Percentiles rank a stretch among this genome's conserved stretches.
phyloP scores from a whole-genome alignment of 2,113 vertebrate species.

The Myanophis thanlyinensis region DNA sequence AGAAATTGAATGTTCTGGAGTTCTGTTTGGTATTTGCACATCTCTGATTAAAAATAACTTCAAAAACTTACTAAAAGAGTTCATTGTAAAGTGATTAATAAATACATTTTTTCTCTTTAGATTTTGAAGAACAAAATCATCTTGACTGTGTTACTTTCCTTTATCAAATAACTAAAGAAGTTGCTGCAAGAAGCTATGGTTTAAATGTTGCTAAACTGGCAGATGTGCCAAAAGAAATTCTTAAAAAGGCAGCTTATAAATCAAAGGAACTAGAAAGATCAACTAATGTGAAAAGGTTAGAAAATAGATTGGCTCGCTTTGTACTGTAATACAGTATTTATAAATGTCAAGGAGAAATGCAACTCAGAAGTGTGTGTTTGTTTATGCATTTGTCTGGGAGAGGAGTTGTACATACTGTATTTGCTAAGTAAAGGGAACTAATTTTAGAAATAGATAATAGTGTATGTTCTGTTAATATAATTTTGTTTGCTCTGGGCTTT shows the following conservation, averaged over 20 bases:
- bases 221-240: slow-evolving; percentile 82
- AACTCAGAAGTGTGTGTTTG: neutral
- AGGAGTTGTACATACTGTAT: neutral
- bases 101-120: slow-evolving; percentile 48
- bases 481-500: neutral
- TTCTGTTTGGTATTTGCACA: neutral
- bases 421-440: neutral
- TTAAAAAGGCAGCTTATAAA: slow-evolving; percentile 85
- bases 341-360: neutral
- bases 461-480: neutral
- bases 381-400: neutral
- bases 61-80: neutral
- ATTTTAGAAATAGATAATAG: neutral
- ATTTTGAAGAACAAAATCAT: slow-evolving; percentile 65
- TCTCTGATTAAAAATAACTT: neutral
- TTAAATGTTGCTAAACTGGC: slow-evolving; percentile 95
- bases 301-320: slow-evolving; percentile 2
- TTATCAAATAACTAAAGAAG: slow-evolving; percentile 91
- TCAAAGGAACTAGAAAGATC: slow-evolving; percentile 85
- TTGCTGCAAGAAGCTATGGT: slow-evolving; percentile 90
- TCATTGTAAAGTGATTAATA: neutral
- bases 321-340: slow-evolving; percentile 9
- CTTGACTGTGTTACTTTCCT: slow-evolving; percentile 95
- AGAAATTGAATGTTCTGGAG: neutral
- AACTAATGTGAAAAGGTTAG: slow-evolving; percentile 85